These are phyloP conservation scores for Poecilia gillii DNA, from an alignment of 2,797 vertebrate genomes.

Conservation along the genomic window DNA sequence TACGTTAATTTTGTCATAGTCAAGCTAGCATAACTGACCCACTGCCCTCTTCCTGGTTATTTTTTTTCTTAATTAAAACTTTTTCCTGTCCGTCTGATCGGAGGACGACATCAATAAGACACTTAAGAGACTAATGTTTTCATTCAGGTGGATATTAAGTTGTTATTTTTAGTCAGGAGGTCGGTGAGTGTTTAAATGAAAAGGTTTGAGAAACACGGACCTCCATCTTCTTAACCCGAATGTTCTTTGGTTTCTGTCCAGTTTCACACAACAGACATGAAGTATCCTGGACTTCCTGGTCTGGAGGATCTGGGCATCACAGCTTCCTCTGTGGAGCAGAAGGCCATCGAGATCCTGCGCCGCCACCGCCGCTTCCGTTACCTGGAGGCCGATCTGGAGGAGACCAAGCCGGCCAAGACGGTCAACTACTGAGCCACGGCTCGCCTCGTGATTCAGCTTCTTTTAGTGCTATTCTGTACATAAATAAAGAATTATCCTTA, in stretches of 20 bases:
- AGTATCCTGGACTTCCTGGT: constrained; percentile 86
- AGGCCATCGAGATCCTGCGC: constrained; percentile 91
- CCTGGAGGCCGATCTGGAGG: constrained; percentile 86
- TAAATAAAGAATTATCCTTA: constrained; percentile 68
- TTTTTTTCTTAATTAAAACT: no score
- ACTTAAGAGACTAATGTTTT: no score
- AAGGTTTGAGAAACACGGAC: no score
- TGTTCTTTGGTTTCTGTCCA: constrained; percentile 51
- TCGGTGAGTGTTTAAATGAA: no score
- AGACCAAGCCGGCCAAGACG: constrained; percentile 86
- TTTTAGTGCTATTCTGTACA: constrained; percentile 73
- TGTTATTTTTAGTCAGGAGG: no score
- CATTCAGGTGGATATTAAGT: no score
- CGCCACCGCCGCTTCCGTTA: constrained; percentile 90
- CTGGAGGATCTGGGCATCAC: constrained; percentile 91
- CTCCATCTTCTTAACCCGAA: background rate
- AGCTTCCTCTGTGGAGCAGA: constrained; percentile 86
- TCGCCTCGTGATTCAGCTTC: constrained; percentile 36
- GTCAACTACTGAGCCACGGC: constrained; percentile 74
- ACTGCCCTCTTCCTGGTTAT: no score
- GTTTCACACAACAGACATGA: constrained; percentile 91
- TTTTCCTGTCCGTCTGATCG: no score
- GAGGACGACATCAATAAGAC: no score
- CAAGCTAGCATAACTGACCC: no score
- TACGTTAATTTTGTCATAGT: no score